Base-by-base conservation (phyloP, 2,113 vertebrate genomes). In the Ariopsis seemanni region DNA sequence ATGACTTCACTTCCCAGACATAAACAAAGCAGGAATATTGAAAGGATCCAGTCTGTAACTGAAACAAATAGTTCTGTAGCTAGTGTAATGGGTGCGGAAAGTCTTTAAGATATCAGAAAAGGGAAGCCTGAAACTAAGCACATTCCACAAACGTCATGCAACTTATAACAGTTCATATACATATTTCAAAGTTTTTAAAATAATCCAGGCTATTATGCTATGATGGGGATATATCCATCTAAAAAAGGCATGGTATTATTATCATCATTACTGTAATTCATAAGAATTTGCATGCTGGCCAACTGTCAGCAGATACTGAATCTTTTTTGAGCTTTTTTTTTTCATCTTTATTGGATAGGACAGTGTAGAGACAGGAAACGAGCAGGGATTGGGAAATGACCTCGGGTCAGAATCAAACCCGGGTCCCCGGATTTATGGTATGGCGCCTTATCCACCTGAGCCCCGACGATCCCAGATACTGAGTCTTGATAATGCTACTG, bases 1-100 rank as follows among this genome's bases (percentile, higher is more conserved):
- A 74, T 74, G 80, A 87, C 30, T 72, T 87, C 78, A 71, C 58
- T 82, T 82, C 74, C 80, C 48, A 55, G 86, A 83, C 42, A 25
- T 62, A 20, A 83, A 87, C 65, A 83, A 81, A 81, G 60, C 9
- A 5, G 15, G 8, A n/a, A 60, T 17, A 57, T 55, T 34, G 20
- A 52, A 86, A 27, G 5, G 34, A 72, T 34, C 42, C 8, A 0
- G 57, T 83, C 7, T 87, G 53, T 75, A 83, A 75, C 34, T n/a
- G 67, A 87, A 63, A 77, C 7, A 52, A 52, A 82, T 58, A 48
- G 67, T 82, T 74, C 62, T 20, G 48, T 14, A 27, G 5, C 65
- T 52, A 17, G 15, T 55, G 57, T n/a, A 75, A 62, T 11, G 27
- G 53, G 81, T 57, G 48, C 8, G 27, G 74, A 75, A 83, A 27